These are phyloP conservation scores for Drosophila birchii DNA, from an alignment of 2,888 invertebrate genomes.

Conservation along the genomic window DNA sequence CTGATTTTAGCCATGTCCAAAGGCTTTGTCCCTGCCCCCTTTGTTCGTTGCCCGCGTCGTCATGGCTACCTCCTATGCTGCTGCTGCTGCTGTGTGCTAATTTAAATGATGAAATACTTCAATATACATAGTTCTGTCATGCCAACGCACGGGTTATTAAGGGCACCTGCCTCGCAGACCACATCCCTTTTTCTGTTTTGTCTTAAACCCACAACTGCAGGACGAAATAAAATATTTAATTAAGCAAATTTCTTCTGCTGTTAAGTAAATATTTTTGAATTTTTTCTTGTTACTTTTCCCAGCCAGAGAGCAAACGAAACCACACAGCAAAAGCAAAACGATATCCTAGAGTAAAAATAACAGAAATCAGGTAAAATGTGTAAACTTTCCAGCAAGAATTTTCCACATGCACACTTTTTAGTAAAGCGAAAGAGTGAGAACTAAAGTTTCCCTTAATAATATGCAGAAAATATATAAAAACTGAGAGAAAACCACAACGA, in stretches of 20 bases:
- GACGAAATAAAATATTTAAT: conserved; percentile 69
- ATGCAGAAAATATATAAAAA: conserved; percentile 22
- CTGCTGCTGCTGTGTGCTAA: conserved; percentile 57
- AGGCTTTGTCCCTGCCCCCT: conserved; percentile 36
- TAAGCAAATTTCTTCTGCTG: conserved; percentile 72
- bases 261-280: conserved; percentile 53
- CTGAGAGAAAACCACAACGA: neutral
- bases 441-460: conserved; percentile 29
- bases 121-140: conserved; percentile 36
- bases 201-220: conserved; percentile 21
- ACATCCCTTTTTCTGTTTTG: conserved; percentile 9
- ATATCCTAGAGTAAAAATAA: conserved; percentile 26
- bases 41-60: conserved; percentile 36
- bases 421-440: conserved; percentile 5
- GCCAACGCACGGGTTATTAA: conserved; percentile 53
- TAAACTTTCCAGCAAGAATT: conserved; percentile 54
- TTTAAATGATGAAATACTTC: conserved; percentile 68
- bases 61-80: conserved; percentile 47
- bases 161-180: conserved; percentile 23
- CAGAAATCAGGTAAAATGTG: conserved; percentile 50
- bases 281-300: conserved; percentile 18
- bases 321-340: conserved; percentile 31
- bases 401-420: conserved; percentile 34
- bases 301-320: conserved; percentile 19
- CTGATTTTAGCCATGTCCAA: conserved; percentile 47